Base-by-base conservation (phyloP, 2,113 vertebrate genomes). In the Todiramphus saurophagus region DNA sequence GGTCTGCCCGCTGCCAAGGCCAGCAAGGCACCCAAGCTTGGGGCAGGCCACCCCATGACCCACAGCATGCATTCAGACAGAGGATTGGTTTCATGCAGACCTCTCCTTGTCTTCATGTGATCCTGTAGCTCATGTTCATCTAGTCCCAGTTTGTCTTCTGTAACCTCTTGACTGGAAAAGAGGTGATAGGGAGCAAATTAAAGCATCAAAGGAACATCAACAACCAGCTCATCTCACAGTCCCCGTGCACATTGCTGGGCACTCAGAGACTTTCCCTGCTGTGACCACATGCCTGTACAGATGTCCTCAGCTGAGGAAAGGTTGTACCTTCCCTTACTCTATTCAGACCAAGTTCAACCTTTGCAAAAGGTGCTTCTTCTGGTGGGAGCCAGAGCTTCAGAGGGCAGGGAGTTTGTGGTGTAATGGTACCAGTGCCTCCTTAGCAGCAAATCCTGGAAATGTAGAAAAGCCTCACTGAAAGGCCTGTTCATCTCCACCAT, bases 1-100 rank as follows among this genome's bases (percentile, higher is more conserved):
- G 15, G 10, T 66, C 23, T 62, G 30, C 48, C 8, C 46, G 31
- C 13, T 1, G 0, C 4, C 0, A 1, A 33, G 28, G 55, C 53
- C 51, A 44, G 59, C 20, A 25, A 16, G 35, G 39, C 2, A 3
- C 46, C 31, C 2, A 3, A 74, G 68, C 48, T 69, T 2, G 0
- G 39, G 44, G 13, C 44, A 56, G 39, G 30, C 33, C 56, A 31
- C 28, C 20, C 27, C 8, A 27, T 4, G 10, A 12, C 62, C 15
- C 28, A 24, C 20, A 13, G 24, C 0, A 0, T 56, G 13, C 4
- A 1, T 39, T 76, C 44, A 44, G 41, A 23, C 14, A 66, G 25
- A 70, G 31, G 51, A 18, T 3, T 64, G 53, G 25, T 80, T 76
- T 80, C 59, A 27, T 13, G 27, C 1, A 3, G 11, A 46, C 7